A percentile compares a stretch with the other conserved stretches of the same genome.
Evolutionary conservation across 2,888 invertebrate genomes (phyloP).

Genomic region (Bedellia somnulentella): DNA sequence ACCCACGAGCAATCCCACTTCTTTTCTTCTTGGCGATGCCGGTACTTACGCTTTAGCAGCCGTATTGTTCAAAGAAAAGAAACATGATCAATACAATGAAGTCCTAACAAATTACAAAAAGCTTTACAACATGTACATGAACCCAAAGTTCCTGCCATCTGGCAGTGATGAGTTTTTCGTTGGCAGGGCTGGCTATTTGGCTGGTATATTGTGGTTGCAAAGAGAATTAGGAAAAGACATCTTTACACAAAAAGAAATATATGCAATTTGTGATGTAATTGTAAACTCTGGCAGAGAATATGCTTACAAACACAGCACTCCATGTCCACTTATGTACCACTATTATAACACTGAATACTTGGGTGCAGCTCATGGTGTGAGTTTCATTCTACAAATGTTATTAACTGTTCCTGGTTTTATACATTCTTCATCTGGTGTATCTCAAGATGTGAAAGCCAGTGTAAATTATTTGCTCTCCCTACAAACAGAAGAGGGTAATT

Average conservation of each 20-base stretch:
- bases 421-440: conserved; percentile 48
- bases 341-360: conserved; percentile 75
- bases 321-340: conserved; percentile 74
- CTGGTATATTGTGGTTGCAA: conserved; percentile 74
- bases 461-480: conserved; percentile 68
- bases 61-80: conserved; percentile 57
- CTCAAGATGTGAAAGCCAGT: conserved; percentile 62
- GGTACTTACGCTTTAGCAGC: conserved; percentile 76
- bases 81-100: conserved; percentile 31
- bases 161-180: conserved; percentile 85
- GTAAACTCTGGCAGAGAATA: conserved; percentile 73
- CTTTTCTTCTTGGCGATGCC: conserved; percentile 78
- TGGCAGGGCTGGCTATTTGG: conserved; percentile 81
- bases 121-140: conserved; percentile 28
- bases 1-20: conserved; percentile 62
- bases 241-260: conserved; percentile 46
- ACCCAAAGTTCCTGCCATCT: conserved; percentile 58
- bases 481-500: conserved; percentile 74
- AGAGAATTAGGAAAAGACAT: conserved; percentile 51
- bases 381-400: conserved; percentile 61
- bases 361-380: conserved; percentile 66
- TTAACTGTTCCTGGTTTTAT: conserved; percentile 55
- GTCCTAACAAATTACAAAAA: conserved; percentile 36
- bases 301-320: conserved; percentile 53
- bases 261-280: conserved; percentile 69